Base-by-base conservation (phyloP, 2,888 invertebrate species). In the Nomada goodeniana region DNA sequence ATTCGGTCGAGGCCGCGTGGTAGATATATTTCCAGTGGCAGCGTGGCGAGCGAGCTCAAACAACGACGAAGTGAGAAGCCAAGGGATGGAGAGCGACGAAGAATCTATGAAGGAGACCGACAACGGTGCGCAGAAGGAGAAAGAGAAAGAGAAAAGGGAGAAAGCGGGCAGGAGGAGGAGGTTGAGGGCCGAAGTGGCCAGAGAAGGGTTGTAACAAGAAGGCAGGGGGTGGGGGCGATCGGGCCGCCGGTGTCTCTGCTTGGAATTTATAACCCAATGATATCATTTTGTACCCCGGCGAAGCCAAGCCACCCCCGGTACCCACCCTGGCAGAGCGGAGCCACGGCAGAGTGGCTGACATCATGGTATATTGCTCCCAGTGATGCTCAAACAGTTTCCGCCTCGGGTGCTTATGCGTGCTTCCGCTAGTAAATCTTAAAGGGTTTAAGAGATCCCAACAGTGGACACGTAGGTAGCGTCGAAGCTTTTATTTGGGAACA, bases 161-260 rank as follows among this genome's bases (percentile, higher is more conserved):
- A 95, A 94, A 94, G 94, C 95, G 95, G 95, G 95, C 95, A 95
- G 95, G 95, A 95, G 95, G 95, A 95, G 95, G 95, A 95, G 93
- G 92, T 72, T 68, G 94, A 94, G 89, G 88, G 88, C 82, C 74
- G 86, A 86, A 86, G 83, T 83, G 87, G 82, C 79, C 76, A 84
- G 88, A 89, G 89, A 88, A 89, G 90, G 90, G 90, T 89, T 90
- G 89, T 88, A 89, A 90, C 90, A 88, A 90, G 88, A 89, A 87
- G 89, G 90, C 88, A 86, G 87, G 85, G 85, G 78, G 47, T 11
- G 47, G 85, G 87, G 84, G 83, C 91, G 92, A 92, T 93, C 92
- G 90, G 91, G 90, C 89, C 89, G 90, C 86, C 87, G 88, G 91
- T 92, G 92, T 93, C 92, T 93, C 92, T 91, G 92, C 91, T 92